These are phyloP conservation scores for Bacillus rossius DNA, from an alignment of 1,140 invertebrate genomes.

Conservation along the genomic window DNA sequence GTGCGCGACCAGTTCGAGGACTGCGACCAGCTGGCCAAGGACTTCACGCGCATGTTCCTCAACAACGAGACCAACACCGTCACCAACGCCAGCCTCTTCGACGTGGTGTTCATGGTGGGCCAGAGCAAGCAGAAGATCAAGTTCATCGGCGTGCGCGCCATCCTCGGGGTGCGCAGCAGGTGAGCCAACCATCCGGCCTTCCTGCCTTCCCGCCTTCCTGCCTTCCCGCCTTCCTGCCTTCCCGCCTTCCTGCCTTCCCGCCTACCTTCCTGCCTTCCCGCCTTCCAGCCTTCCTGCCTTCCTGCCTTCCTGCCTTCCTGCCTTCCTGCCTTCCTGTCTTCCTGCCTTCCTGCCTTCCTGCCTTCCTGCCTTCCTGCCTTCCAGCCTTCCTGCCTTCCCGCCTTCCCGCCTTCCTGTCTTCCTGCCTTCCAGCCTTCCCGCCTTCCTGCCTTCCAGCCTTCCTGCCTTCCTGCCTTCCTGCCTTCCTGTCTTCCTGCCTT, in stretches of 20 bases:
- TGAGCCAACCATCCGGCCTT: conserved; percentile 34
- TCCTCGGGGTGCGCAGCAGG: conserved; percentile 85
- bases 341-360: neutral
- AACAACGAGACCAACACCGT: conserved; percentile 59
- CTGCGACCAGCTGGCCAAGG: conserved; percentile 88
- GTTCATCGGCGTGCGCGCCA: conserved; percentile 85
- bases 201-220: neutral
- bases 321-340: neutral
- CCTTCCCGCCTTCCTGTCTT: neutral
- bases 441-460: no score
- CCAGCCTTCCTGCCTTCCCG: no score
- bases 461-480: no score
- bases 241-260: neutral
- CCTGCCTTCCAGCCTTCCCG: no score
- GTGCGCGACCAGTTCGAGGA: conserved; percentile 90
- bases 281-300: neutral
- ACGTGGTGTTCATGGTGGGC: conserved; percentile 86
- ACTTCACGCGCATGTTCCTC: conserved; percentile 86
- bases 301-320: neutral
- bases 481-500: no score
- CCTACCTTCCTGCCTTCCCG: neutral
- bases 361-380: no score
- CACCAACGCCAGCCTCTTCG: conserved; percentile 74
- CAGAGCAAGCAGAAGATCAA: conserved; percentile 85
- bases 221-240: neutral